Evolutionary conservation across 2,113 vertebrate species (phyloP), one percentile per base, ranked within the genome.

Genomic region (Bambusicola thoracicus): DNA sequence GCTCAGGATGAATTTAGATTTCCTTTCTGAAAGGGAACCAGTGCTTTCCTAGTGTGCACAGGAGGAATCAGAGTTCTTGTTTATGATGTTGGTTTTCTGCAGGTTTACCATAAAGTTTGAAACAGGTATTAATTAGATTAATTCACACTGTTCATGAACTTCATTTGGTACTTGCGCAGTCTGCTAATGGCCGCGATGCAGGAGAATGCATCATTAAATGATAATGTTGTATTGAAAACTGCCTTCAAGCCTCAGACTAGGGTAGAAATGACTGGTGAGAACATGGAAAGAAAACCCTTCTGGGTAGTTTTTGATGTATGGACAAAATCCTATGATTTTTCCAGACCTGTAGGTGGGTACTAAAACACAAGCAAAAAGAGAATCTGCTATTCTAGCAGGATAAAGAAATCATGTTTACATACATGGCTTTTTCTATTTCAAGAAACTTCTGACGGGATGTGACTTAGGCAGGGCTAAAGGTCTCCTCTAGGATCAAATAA

Each of bases 1-100:
- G 95, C 59, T 76, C 40, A 70, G 12, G 72, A 93, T 91, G 94
- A 94, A 91, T 96, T 96, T 70, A 94, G 73, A 82, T 76, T 91
- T 97, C 59, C 68, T 91, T 93, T 94, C 85, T 63, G 94, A 97
- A 96, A 84, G 27, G 34, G 56, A 88, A 40, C 20, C 78, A 29
- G 59, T 1, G 4, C 36, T 92, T 92, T 86, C 63, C 80, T 93
- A 69, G 43, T 68, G 29, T 38, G 65, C 29, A 58, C 25, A 74
- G 77, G 36, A 76, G 63, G 36, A 87, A n/a, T 29, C 20, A 27
- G 65, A 6, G 11, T 55, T 87, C 51, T 83, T 83, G 29, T 81
- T 88, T 81, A 61, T 90, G 25, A 48, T 34, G 48, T 30, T 3
- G 4, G 34, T 6, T 9, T 70, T 80, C 63, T 67, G 36, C 36